Evolutionary conservation across 2,113 vertebrate genomes (phyloP), one percentile per base, ranked within the genome.

Genomic region (Peromyscus californicus): DNA sequence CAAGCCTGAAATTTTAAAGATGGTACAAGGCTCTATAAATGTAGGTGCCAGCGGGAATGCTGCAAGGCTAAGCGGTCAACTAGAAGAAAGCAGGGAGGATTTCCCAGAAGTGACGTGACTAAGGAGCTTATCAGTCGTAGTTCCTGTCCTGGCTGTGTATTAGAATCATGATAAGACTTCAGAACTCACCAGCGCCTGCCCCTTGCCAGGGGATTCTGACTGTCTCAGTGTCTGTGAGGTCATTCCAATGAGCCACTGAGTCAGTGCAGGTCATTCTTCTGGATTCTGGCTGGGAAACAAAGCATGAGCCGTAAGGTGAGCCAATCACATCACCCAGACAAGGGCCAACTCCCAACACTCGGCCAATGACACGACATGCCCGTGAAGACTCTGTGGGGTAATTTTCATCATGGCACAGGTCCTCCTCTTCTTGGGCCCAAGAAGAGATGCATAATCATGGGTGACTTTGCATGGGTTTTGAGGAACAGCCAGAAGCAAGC

Each of bases 101-200:
- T 59, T 92, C 12, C 42, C 13, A 29, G 95, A 75, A n/a, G 9
- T n/a, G 36, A 29, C 24, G 3, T 4, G 51, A 86, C 4, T 17
- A 31, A 4, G 24, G 29, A 63, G 51, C 42, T 59, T 57, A 45
- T 11, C 26, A 39, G 36, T 36, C 29, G 16, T 6, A 16, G n/a
- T 6, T 8, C 51, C 61, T 24, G 11, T 15, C 51, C n/a, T n/a
- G 87, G 51, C 48, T 67, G 4, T 16, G 51, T 5, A 5, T 21
- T 48, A 4, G 8, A 79, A 45, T 59, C n/a, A 22, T 31, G 1
- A 4, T 59, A 45, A 22, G 29, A 48, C 39, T 51, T 39, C 19
- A 26, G 19, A 67, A 26, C 11, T 51, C 8, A n/a, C 29, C 0
- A 21, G 7, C 0, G 24, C 70, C n/a, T 12, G 5, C 3, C 17